Evolutionary conservation across 2,888 invertebrate genomes (phyloP), one percentile per base, ranked within the genome.

Genomic region (Lacanobia wlatinum): DNA sequence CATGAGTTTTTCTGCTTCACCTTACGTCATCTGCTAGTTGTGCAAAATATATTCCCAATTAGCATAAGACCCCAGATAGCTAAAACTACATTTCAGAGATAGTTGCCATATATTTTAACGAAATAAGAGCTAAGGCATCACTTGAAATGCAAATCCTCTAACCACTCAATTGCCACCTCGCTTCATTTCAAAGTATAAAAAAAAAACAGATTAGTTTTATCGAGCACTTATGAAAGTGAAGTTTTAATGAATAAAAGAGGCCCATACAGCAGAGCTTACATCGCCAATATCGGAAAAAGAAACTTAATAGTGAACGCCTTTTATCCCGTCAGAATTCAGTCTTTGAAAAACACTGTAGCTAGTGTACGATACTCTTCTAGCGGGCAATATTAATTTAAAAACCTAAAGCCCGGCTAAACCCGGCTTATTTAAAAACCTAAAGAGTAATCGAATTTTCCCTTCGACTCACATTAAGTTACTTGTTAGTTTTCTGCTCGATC

Each of bases 241-340:
- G 40, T 56, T 61, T 77, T 58, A 62, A 52, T 76, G 21, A 67
- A 65, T 50, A 48, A 21, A 0, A 64, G 46, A 40, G 12, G 14
- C 23, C 46, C 46, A 55, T 28, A 18, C 43, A 56, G 12, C 48
- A 18, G 14, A 48, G 63, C 12, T 80, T 46, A 38, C 28, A 18
- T 10, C 14, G 61, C 28, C 55, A 38, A 38, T 53, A 61, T 48
- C 21, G 38, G 4, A 38, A 70, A 61, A 75, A 73, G 21, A 71
- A 56, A 56, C 61, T 18, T 48, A 10, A 56, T 21, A 40, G 21
- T 46, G 53, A 61, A 52, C 40, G 28, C 4, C 28, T 60, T 46
- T 50, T 67, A 76, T 61, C 55, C 34, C 12, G 40, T 34, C 55
- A n/a, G 12, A 52, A n/a, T 21, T 23, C n/a, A 48, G 55, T 50